A percentile compares a stretch with the other conserved stretches of the same genome.
Evolutionary conservation across 2,888 invertebrate species (phyloP).

Genomic region (Sturmia bella): DNA sequence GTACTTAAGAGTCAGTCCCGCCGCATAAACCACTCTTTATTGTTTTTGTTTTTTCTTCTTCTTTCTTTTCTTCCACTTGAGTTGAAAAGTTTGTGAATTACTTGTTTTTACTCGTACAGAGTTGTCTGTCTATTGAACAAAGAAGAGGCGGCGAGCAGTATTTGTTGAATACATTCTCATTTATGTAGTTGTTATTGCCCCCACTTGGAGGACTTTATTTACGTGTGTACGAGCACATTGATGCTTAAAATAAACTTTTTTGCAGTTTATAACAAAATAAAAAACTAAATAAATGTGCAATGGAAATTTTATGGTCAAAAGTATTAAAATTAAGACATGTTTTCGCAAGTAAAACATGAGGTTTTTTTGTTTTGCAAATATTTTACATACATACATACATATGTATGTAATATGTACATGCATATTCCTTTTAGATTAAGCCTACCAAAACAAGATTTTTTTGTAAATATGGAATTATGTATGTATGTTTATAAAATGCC

Average conservation of each 20-base stretch:
- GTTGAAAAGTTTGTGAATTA: constrained; percentile 19
- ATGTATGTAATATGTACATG: too few species aligned
- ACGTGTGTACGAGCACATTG: background rate
- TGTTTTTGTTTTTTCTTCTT: background rate
- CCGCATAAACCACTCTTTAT: too few species aligned
- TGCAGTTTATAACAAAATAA: constrained; percentile 7
- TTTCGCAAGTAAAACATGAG: too few species aligned
- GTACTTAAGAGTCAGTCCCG: too few species aligned
- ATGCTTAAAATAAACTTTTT: constrained; percentile 12
- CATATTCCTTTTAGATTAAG: too few species aligned
- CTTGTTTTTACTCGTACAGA: background rate
- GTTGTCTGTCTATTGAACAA: constrained; percentile 5
- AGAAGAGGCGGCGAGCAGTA: background rate
- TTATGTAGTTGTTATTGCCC: constrained; percentile 13
- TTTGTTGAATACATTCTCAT: background rate
- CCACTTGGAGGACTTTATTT: constrained; percentile 9
- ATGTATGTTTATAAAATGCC: too few species aligned
- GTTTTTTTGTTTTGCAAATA: too few species aligned
- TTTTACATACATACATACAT: too few species aligned
- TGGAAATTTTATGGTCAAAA: constrained; percentile 28
- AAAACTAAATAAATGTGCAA: background rate
- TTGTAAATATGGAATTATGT: too few species aligned
- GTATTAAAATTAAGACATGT: background rate
- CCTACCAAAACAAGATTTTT: too few species aligned
- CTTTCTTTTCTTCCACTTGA: background rate